Percentiles rank a stretch among this genome's conserved stretches.
Evolutionary conservation across 2,888 invertebrate species (phyloP).

Genomic region (Macrophya alboannulata): DNA sequence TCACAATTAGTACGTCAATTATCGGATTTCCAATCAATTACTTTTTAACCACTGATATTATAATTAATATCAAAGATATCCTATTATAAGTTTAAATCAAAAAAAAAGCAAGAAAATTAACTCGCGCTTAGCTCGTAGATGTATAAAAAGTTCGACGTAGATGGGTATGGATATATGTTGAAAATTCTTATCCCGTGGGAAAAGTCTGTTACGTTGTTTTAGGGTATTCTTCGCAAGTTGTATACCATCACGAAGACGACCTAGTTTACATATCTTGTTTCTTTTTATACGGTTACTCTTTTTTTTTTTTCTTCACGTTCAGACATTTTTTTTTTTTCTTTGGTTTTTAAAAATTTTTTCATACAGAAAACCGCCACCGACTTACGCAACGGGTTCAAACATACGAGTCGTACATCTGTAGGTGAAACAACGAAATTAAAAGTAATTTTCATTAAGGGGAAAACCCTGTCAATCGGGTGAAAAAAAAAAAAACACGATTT

Average conservation of each 20-base stretch:
- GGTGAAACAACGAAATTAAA: background rate
- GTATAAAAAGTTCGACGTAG: background rate
- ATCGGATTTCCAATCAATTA: background rate
- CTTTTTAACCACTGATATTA: background rate
- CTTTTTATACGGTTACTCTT: background rate
- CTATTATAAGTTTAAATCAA: background rate
- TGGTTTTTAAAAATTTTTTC: background rate
- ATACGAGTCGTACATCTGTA: background rate
- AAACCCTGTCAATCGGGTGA: no score
- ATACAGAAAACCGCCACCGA: background rate
- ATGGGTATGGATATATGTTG: no score
- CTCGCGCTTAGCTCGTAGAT: background rate
- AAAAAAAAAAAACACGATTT: no score
- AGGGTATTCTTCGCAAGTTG: conserved; percentile 46
- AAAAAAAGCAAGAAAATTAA: background rate
- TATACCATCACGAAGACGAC: conserved; percentile 24
- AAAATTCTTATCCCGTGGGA: background rate
- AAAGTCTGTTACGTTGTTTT: background rate
- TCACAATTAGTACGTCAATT: background rate
- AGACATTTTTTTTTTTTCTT: background rate
- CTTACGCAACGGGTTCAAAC: background rate
- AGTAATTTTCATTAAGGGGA: no score
- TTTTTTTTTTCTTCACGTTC: background rate
- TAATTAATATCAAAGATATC: background rate
- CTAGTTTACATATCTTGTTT: conserved; percentile 22